Evolutionary conservation across 2,888 invertebrate genomes (phyloP).

Genomic region (Sarcophaga subvicina): DNA sequence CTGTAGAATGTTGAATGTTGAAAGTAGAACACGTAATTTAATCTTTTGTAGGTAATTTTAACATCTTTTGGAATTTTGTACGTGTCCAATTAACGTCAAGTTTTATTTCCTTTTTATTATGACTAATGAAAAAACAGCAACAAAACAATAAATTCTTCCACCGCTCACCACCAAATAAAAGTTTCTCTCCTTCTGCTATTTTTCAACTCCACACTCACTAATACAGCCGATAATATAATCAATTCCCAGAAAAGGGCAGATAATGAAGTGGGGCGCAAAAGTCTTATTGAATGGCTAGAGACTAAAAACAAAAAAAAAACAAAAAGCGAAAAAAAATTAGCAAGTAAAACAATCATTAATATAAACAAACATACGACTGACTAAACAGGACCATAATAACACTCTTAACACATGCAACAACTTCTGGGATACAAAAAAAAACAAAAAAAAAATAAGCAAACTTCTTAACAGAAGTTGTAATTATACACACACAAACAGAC

Average conservation of each 20-base stretch:
- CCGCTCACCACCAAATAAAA: not conserved
- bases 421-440: constrained; percentile 41
- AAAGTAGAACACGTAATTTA: constrained; percentile 51
- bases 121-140: constrained; percentile 56
- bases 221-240: constrained; percentile 31
- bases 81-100: constrained; percentile 68
- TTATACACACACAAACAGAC: constrained; percentile 33
- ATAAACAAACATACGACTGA: not conserved
- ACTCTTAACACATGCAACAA: constrained; percentile 65
- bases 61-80: constrained; percentile 46
- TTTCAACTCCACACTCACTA: not conserved
- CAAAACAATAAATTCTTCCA: constrained; percentile 25
- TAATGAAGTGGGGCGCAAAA: not conserved
- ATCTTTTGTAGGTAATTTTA: constrained; percentile 55
- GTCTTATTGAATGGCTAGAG: constrained; percentile 24
- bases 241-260: not conserved
- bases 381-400: constrained; percentile 12
- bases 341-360: constrained; percentile 46
- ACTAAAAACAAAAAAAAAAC: constrained; percentile 38
- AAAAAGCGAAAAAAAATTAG: constrained; percentile 23
- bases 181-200: not conserved
- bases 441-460: constrained; percentile 3
- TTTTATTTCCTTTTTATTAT: constrained; percentile 58
- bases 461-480: constrained; percentile 54
- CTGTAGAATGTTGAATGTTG: too few relatives aligned